phyloP scores from a whole-genome alignment of 2,113 vertebrate species.

The Nibea albiflora region DNA sequence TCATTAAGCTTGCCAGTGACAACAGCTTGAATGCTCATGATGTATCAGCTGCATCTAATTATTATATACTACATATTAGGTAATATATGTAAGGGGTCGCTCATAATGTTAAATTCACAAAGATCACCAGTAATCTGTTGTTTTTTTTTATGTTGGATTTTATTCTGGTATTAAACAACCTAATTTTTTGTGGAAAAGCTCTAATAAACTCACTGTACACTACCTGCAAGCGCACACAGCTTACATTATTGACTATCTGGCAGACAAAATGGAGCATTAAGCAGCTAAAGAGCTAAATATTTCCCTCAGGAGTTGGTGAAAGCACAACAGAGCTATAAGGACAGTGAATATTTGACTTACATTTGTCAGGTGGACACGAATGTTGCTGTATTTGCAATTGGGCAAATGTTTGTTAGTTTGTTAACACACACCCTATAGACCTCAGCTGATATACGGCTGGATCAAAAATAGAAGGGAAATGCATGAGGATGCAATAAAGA shows the following conservation, averaged over 20 bases:
- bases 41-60: too few relatives aligned
- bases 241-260: not conserved
- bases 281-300: not conserved
- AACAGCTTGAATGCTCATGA: too few relatives aligned
- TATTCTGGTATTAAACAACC: too few relatives aligned
- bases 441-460: not conserved
- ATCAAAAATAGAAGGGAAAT: not conserved
- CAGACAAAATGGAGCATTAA: not conserved
- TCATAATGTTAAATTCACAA: not conserved
- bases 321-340: not conserved
- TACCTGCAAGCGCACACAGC: too few relatives aligned
- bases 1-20: too few relatives aligned
- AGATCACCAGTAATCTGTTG: too few relatives aligned
- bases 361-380: not conserved
- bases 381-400: not conserved
- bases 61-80: not conserved
- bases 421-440: not conserved
- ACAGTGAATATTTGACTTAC: not conserved
- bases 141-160: too few relatives aligned
- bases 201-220: too few relatives aligned
- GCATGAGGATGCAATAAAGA: not conserved
- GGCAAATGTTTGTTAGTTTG: not conserved
- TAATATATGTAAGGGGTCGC: not conserved
- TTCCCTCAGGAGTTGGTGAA: not conserved
- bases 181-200: too few relatives aligned